Evolutionary conservation across 2,113 vertebrate species (phyloP).

Genomic region (Cheilinus undulatus): DNA sequence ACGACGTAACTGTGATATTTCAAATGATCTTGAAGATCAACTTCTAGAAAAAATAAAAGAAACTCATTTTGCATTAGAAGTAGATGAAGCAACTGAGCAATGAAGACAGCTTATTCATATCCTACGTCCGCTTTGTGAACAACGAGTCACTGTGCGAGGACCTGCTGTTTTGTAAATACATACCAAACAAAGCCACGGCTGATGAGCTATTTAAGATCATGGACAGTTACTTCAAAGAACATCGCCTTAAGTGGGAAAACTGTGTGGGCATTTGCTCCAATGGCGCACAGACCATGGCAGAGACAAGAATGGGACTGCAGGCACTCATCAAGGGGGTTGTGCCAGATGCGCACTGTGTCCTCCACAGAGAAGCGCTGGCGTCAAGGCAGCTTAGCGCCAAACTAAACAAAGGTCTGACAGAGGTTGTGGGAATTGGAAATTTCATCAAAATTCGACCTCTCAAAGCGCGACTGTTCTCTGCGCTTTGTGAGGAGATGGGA

Average conservation of each 20-base stretch:
- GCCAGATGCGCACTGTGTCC: too few relatives aligned
- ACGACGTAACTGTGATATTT: background rate
- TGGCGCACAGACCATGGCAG: background rate
- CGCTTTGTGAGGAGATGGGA: conserved; percentile 60
- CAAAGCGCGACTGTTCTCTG: conserved; percentile 47
- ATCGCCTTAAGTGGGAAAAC: background rate
- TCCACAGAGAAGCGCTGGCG: too few relatives aligned
- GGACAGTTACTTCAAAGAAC: background rate
- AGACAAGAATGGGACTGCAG: too few relatives aligned
- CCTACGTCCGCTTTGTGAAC: background rate
- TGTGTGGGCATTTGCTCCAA: background rate
- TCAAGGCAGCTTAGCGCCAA: too few relatives aligned
- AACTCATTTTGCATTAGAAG: background rate
- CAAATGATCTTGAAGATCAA: background rate
- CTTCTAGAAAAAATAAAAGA: background rate
- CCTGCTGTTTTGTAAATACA: background rate
- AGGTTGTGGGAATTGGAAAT: conserved; percentile 33
- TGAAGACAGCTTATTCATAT: conserved; percentile 3
- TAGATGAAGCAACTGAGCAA: conserved; percentile 25
- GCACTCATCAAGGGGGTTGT: too few relatives aligned
- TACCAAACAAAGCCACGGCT: background rate
- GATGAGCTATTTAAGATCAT: background rate
- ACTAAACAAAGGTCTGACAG: too few relatives aligned
- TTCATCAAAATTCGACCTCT: conserved; percentile 47
- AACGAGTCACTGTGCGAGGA: background rate